Evolutionary conservation across 2,797 vertebrate genomes (phyloP).

Genomic region (Tokudaia muenninki): DNA sequence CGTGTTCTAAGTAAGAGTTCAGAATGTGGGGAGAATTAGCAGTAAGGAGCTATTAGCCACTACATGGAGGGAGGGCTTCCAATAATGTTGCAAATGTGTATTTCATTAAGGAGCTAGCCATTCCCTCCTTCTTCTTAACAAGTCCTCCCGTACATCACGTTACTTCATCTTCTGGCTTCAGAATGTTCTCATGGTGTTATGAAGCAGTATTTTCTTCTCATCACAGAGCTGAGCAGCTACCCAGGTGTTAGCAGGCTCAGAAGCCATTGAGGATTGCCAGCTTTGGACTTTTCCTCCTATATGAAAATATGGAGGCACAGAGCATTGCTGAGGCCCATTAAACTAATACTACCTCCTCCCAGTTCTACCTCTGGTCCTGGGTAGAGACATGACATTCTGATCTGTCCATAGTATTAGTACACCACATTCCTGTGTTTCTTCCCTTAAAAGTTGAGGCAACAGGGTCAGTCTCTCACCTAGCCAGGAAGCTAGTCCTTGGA

Average conservation of each 20-base stretch:
- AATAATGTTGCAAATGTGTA: neutral
- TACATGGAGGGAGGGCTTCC: neutral
- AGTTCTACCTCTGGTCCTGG: neutral
- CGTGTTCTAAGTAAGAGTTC: too few species aligned
- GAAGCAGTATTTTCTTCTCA: neutral
- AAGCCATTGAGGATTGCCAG: neutral
- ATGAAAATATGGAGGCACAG: neutral
- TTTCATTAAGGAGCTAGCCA: neutral
- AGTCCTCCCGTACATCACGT: neutral
- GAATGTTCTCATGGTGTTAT: too few species aligned
- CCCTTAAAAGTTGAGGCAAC: neutral
- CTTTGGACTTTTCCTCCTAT: neutral
- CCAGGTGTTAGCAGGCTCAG: neutral
- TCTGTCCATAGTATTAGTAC: neutral
- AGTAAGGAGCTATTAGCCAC: neutral
- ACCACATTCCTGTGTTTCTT: neutral
- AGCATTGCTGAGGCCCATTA: neutral
- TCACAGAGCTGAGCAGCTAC: neutral
- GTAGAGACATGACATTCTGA: neutral
- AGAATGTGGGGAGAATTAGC: neutral
- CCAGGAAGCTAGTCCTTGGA: neutral
- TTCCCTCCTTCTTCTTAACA: neutral
- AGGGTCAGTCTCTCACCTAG: neutral
- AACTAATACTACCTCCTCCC: neutral
- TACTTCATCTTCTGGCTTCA: neutral